Percentiles rank a stretch among this genome's conserved stretches.
Conservation (phyloP, 2,113 vertebrate species). For the Acanthochromis polyacanthus region DNA sequence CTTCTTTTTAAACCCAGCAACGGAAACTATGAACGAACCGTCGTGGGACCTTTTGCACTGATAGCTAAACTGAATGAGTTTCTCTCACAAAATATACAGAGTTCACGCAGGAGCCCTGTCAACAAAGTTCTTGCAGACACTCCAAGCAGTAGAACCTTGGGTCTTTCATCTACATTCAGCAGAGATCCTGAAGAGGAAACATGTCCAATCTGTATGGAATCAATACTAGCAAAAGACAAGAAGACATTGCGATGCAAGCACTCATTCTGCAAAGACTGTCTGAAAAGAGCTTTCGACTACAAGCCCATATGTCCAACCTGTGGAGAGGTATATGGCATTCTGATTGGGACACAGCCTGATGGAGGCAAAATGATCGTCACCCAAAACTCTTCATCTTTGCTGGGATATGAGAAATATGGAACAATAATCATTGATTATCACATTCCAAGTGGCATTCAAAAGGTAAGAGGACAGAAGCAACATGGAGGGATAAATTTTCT, state of each 20-base stretch:
- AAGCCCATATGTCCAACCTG: constrained; percentile 84
- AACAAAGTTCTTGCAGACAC: not conserved
- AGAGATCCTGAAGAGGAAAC: constrained; percentile 46
- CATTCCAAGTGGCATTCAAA: constrained; percentile 79
- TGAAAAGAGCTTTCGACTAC: constrained; percentile 73
- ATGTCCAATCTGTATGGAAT: constrained; percentile 83
- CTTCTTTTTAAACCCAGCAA: constrained; percentile 43
- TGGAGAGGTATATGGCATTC: constrained; percentile 74
- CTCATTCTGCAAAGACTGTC: constrained; percentile 79
- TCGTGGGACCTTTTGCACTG: constrained; percentile 61
- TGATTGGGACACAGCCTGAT: constrained; percentile 81
- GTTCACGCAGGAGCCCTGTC: not conserved
- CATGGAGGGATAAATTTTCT: too few species aligned
- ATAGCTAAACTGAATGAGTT: constrained; percentile 55
- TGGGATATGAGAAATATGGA: constrained; percentile 74
- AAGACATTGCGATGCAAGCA: constrained; percentile 78
- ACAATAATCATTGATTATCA: constrained; percentile 76
- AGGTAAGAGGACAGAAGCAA: constrained; percentile 62
- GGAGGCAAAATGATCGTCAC: constrained; percentile 66
- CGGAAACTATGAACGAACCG: not conserved
- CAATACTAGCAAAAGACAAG: constrained; percentile 45
- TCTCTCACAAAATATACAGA: not conserved
- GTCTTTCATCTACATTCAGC: not conserved
- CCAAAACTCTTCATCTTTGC: constrained; percentile 2
- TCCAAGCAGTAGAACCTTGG: not conserved